Evolutionary conservation across 2,888 invertebrate genomes (phyloP), one percentile per base, ranked within the genome.

Genomic region (Troides aeacus): DNA sequence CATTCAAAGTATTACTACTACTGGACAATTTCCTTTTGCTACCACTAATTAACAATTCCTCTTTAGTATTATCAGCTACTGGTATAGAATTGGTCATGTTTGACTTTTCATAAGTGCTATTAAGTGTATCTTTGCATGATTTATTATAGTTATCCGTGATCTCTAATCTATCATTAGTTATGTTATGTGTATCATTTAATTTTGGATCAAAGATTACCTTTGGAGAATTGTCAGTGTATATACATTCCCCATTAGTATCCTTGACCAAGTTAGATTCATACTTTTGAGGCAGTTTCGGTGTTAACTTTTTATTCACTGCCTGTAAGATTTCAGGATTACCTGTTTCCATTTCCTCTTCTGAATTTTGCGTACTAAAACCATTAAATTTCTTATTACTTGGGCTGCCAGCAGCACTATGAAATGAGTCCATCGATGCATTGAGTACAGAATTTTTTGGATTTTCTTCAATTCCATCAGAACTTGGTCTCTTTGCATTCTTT

Each of bases 321-420:
- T 61, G 39, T 30, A 59, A 57, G 15, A 8, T 56, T 18, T 18
- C 21, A 50, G 17, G 53, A 50, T 64, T 60, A 1, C 36, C 10
- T 23, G n/a, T 36, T 61, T 18, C 21, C 17, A 63, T n/a, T 68
- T 69, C 46, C 39, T 17, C 18, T 56, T 50, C 50, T 30, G 39
- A 1, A n/a, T n/a, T 8, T 60, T 17, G 18, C 6, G 5, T 7
- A 60, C 58, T 30, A n/a, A 67, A 58, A n/a, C 18, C 42, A 36
- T 60, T 56, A 56, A 58, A n/a, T 7, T 71, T 71, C 0, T 63
- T n/a, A 53, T 10, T 24, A 7, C 8, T 21, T 17, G 86, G 86
- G 78, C 89, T 90, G 83, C 85, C 86, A 5, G 86, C 84, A 85
- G 90, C 90, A 72, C 89, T 90, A 70, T 90, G 85, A 68, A 86